Conservation (phyloP, 2,797 vertebrate genomes). For the Brotula barbata region DNA sequence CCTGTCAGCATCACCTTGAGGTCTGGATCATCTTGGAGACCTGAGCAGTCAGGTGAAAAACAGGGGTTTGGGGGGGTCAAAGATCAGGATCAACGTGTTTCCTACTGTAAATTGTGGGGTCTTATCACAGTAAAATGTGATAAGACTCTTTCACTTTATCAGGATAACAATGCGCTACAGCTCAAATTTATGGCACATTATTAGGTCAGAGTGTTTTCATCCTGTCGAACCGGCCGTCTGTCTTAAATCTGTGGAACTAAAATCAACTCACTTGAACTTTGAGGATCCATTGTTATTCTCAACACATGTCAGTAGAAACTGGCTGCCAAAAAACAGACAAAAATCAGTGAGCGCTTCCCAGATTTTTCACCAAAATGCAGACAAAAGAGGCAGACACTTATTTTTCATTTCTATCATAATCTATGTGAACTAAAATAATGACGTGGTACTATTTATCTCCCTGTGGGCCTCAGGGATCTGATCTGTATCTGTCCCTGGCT, state of each 20-base stretch:
- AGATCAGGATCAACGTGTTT: not conserved
- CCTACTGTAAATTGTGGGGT: too few species aligned
- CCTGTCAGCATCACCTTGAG: slow-evolving; percentile 88
- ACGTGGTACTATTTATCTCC: too few species aligned
- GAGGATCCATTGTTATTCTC: slow-evolving; percentile 63
- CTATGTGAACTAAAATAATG: too few species aligned
- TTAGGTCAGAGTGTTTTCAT: too few species aligned
- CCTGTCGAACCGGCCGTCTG: too few species aligned
- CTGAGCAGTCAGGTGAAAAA: slow-evolving; percentile 68
- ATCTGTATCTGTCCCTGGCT: not conserved
- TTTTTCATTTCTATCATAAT: too few species aligned
- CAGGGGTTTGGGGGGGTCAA: too few species aligned
- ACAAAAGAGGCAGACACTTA: slow-evolving; percentile 1
- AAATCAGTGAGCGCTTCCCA: slow-evolving; percentile 8
- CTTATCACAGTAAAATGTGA: too few species aligned
- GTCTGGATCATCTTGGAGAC: slow-evolving; percentile 78
- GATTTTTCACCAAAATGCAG: slow-evolving; percentile 16
- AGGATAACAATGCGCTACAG: too few species aligned
- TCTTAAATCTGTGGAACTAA: not conserved
- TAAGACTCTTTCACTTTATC: too few species aligned
- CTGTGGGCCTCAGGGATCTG: not conserved
- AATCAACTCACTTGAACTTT: slow-evolving; percentile 65
- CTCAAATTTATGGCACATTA: too few species aligned
- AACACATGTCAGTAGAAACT: slow-evolving; percentile 50
- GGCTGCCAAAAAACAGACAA: slow-evolving; percentile 43